Evolutionary conservation across 2,797 vertebrate species (phyloP).

Genomic region (Borostomias antarcticus): DNA sequence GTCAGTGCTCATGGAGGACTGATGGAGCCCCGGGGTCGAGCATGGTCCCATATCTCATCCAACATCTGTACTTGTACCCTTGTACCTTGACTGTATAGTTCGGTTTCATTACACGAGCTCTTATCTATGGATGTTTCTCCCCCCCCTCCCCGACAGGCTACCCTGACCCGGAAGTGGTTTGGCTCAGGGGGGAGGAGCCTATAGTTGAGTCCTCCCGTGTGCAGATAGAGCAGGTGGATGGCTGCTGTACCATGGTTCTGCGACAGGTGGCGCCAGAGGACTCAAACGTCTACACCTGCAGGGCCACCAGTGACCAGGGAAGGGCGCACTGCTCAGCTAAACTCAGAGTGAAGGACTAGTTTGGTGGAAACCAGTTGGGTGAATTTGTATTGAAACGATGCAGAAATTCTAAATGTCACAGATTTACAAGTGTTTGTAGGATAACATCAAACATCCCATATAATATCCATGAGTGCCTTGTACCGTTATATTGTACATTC

Average conservation of each 20-base stretch:
- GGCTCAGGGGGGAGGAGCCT: conserved; percentile 71
- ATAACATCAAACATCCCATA: neutral
- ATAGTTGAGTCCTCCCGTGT: conserved; percentile 63
- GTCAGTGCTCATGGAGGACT: too few relatives aligned
- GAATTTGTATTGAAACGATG: neutral
- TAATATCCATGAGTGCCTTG: neutral
- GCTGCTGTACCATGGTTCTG: conserved; percentile 74
- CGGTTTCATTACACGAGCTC: too few relatives aligned
- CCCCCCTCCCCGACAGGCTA: conserved; percentile 66
- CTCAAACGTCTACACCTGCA: conserved; percentile 73
- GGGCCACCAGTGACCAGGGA: conserved; percentile 71
- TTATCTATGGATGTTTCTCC: neutral
- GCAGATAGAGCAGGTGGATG: conserved; percentile 79
- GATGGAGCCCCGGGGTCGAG: too few relatives aligned
- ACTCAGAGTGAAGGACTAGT: conserved; percentile 52
- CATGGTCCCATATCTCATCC: too few relatives aligned
- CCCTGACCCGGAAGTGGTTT: conserved; percentile 82
- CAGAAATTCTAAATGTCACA: too few relatives aligned
- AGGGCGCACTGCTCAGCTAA: conserved; percentile 64
- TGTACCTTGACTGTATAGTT: neutral
- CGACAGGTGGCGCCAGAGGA: conserved; percentile 50
- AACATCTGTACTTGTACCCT: too few relatives aligned
- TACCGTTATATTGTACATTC: neutral
- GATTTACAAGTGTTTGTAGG: too few relatives aligned
- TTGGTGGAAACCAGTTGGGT: neutral